Evolutionary conservation across 2,888 invertebrate species (phyloP), one percentile per base, ranked within the genome.

Genomic region (Volucella bombylans): DNA sequence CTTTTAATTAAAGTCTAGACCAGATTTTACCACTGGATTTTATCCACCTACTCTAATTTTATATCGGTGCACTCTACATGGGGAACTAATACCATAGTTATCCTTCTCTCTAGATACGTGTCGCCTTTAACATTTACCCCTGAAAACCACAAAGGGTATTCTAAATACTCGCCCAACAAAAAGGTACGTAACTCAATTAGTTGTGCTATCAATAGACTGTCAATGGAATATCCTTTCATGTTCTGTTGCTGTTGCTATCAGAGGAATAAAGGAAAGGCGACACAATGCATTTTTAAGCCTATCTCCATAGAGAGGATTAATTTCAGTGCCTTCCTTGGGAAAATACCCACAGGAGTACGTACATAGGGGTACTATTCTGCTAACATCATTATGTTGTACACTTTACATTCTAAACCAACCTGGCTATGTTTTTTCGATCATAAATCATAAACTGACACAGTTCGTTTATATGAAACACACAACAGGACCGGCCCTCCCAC

Each of bases 291-390:
- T 4, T 55, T 10, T 49, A n/a, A 64, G 18, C 54, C 31, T n/a
- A n/a, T n/a, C 31, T 59, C 65, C 65, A 41, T 15, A 61, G 61
- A 54, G 65, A 49, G 76, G 71, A 71, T 72, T 82, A 72, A 54
- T 61, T 71, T 43, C 71, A 76, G 67, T 71, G 76, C 76, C 76
- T 82, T 71, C 76, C n/a, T 65, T 41, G 64, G 54, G 52, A 54
- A 82, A 76, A 82, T 71, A 82, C 59, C 52, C 57, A 23, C 45
- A 73, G 55, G 55, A 57, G 41, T 73, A 55, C 49, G 38, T 8
- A 73, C 55, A 47, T 6, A 61, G 9, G n/a, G 14, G 39, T 47
- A 18, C 12, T 12, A 9, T 23, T 9, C 54, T 15, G 9, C 31
- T 11, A 23, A 6, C n/a, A 8, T 11, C 2, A 14, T 11, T 31